Conservation (phyloP, 2,113 vertebrate genomes). For the Tamias sibiricus region DNA sequence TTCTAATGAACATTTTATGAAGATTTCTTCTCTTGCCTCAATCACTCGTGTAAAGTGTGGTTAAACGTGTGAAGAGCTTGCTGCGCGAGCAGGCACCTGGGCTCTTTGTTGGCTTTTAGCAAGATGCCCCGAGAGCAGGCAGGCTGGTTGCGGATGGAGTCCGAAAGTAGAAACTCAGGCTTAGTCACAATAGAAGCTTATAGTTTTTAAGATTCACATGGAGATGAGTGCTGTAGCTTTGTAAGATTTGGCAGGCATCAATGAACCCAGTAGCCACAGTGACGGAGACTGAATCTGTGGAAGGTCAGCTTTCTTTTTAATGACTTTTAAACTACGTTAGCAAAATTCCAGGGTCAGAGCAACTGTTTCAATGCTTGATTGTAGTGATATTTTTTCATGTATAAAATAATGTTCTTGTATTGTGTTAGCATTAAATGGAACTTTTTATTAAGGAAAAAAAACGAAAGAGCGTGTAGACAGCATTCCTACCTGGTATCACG, state of each 20-base stretch:
- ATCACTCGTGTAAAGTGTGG: conserved; percentile 66
- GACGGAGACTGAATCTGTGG: conserved; percentile 25
- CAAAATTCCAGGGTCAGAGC: conserved; percentile 2
- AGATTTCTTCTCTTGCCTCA: conserved; percentile 59
- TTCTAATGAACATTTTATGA: conserved; percentile 62
- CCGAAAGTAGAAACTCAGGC: conserved; percentile 46
- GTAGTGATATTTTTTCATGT: conserved; percentile 10
- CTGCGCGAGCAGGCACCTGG: conserved; percentile 57
- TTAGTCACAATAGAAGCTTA: neutral
- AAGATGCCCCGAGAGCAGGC: neutral
- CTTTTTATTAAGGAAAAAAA: conserved; percentile 28
- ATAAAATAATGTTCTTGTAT: neutral
- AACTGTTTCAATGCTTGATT: neutral
- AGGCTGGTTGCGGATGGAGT: neutral
- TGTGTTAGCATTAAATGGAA: neutral
- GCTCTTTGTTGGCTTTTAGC: neutral
- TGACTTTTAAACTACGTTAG: conserved; percentile 7
- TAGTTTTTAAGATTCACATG: neutral
- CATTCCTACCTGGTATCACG: neutral
- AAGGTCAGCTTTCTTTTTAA: conserved; percentile 32
- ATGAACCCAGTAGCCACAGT: neutral
- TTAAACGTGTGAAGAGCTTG: conserved; percentile 60
- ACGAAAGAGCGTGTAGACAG: neutral
- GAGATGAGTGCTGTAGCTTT: conserved; percentile 20
- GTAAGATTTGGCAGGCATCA: neutral